phyloP scores from a whole-genome alignment of 2,797 vertebrate genomes.

The Anabas testudineus region DNA sequence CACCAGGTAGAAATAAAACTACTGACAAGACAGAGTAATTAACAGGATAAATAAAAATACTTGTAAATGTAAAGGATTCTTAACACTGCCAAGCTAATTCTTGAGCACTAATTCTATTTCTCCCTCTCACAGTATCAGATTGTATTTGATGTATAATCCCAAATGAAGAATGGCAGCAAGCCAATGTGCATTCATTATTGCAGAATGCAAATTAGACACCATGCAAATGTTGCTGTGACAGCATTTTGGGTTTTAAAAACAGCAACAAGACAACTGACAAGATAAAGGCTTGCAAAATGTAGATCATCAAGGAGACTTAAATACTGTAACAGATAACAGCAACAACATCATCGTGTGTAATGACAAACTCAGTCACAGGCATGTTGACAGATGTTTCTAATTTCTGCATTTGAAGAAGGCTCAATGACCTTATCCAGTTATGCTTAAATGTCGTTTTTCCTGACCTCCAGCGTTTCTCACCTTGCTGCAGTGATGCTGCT shows the following conservation, averaged over 20 bases:
- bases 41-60: not conserved
- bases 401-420: not conserved
- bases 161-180: not conserved
- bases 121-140: not conserved
- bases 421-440: too few species aligned
- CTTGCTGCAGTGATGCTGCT: not conserved
- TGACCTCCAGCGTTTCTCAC: not conserved
- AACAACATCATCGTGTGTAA: not conserved
- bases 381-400: not conserved
- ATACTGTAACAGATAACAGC: not conserved
- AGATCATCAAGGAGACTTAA: not conserved
- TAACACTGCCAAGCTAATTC: not conserved
- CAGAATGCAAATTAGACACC: constrained; percentile 15
- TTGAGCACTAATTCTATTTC: not conserved
- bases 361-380: not conserved
- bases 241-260: not conserved
- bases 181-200: not conserved
- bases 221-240: constrained; percentile 40
- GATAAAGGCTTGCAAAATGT: not conserved
- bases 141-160: constrained; percentile 6
- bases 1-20: not conserved
- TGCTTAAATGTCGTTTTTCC: not conserved
- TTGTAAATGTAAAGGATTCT: not conserved
- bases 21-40: not conserved
- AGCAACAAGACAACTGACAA: constrained; percentile 9